Percentiles rank a stretch among this genome's conserved stretches.
Evolutionary conservation across 2,797 vertebrate species (phyloP).

Genomic region (Melanotaenia trifasciata): DNA sequence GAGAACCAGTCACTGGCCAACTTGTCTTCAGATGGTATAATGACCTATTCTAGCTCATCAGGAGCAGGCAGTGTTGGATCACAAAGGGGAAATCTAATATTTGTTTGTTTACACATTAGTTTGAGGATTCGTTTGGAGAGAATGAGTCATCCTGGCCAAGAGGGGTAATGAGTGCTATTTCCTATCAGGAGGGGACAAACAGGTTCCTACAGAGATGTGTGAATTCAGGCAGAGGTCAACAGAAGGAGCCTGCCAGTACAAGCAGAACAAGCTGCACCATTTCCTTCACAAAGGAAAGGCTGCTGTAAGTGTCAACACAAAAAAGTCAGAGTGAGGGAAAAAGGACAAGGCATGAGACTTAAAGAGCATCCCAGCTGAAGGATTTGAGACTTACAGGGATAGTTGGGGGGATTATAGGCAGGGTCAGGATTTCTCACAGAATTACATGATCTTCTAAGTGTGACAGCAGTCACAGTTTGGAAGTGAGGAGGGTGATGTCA

Average conservation of each 20-base stretch:
- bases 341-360: conserved; percentile 37
- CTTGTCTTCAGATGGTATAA: background rate
- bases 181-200: conserved; percentile 25
- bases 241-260: conserved; percentile 51
- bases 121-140: conserved; percentile 20
- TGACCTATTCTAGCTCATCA: conserved; percentile 7
- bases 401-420: conserved; percentile 35
- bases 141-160: conserved; percentile 15
- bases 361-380: conserved; percentile 30
- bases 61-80: conserved; percentile 16
- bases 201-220: conserved; percentile 37
- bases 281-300: conserved; percentile 25
- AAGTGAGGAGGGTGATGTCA: conserved; percentile 25
- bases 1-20: conserved; percentile 11
- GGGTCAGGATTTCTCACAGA: conserved; percentile 36
- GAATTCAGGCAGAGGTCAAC: conserved; percentile 41
- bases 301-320: conserved; percentile 22
- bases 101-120: conserved; percentile 26
- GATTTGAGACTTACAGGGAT: conserved; percentile 29
- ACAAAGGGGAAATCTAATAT: conserved; percentile 3
- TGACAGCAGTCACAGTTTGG: conserved; percentile 38
- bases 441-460: conserved; percentile 41
- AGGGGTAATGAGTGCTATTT: conserved; percentile 31
- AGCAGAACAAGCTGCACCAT: conserved; percentile 29
- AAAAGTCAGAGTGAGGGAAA: conserved; percentile 19